Evolutionary conservation across 1,140 invertebrate species (phyloP).

Genomic region (Chionoecetes opilio): DNA sequence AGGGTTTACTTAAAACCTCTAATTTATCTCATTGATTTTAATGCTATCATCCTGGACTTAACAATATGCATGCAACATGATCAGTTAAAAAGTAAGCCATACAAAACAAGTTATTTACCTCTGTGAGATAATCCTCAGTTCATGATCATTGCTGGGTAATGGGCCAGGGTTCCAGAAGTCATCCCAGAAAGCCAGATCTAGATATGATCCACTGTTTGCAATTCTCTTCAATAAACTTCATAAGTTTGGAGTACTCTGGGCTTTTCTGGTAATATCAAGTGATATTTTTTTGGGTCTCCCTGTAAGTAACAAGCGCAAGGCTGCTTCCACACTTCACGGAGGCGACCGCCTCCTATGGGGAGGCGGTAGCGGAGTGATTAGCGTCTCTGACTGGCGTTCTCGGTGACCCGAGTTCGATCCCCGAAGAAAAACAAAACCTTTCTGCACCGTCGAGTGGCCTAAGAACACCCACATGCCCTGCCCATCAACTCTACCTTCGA

Average conservation of each 20-base stretch:
- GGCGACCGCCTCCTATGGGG: too few species aligned
- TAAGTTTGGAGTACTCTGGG: not conserved
- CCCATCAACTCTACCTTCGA: too few species aligned
- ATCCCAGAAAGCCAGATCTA: constrained; percentile 13
- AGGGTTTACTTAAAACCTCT: too few species aligned
- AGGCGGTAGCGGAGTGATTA: too few species aligned
- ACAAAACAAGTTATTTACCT: too few species aligned
- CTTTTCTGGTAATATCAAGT: constrained; percentile 9
- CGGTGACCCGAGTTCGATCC: too few species aligned
- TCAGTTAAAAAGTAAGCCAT: not conserved
- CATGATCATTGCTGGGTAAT: constrained; percentile 10
- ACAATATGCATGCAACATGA: not conserved
- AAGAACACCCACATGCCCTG: too few species aligned
- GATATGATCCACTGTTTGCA: not conserved
- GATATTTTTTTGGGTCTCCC: not conserved
- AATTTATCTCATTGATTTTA: too few species aligned
- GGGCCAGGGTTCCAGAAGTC: constrained; percentile 11
- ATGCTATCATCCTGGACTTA: not conserved
- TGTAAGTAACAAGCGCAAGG: not conserved
- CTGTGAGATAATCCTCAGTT: not conserved
- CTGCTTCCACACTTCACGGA: too few species aligned
- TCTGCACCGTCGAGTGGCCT: too few species aligned
- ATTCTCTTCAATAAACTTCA: not conserved
- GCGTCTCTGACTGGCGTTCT: too few species aligned
- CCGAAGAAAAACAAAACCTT: too few species aligned